Conservation (phyloP, 2,113 vertebrate species). For the Piliocolobus tephrosceles region DNA sequence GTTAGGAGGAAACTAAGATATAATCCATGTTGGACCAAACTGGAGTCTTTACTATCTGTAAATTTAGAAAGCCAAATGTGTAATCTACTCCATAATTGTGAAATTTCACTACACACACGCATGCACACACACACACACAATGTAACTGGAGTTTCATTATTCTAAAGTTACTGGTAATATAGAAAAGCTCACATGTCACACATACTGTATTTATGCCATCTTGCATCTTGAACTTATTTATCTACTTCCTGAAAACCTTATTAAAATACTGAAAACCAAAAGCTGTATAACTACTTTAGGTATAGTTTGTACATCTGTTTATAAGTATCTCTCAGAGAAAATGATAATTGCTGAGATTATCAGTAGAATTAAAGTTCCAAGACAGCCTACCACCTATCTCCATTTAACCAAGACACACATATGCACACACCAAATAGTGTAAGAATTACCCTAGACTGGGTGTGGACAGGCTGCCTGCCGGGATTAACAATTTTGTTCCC, state of each 20-base stretch:
- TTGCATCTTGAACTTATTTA: not conserved
- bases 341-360: not conserved
- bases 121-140: not conserved
- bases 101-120: not conserved
- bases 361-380: not conserved
- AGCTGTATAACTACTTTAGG: not conserved
- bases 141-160: not conserved
- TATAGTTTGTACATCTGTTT: not conserved
- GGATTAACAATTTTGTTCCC: not conserved
- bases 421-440: not conserved
- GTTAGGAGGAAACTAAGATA: not conserved
- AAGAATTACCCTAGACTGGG: not conserved
- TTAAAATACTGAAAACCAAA: slow-evolving; percentile 35
- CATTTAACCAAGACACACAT: not conserved
- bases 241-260: slow-evolving; percentile 44
- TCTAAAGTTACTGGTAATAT: not conserved
- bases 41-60: not conserved
- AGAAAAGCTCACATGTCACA: not conserved
- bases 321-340: not conserved
- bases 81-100: not conserved
- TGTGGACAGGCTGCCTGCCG: not conserved
- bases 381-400: not conserved
- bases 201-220: not conserved
- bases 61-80: not conserved
- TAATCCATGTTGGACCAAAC: not conserved